Evolutionary conservation across 2,113 vertebrate species (phyloP).

Genomic region (Verasper variegatus): DNA sequence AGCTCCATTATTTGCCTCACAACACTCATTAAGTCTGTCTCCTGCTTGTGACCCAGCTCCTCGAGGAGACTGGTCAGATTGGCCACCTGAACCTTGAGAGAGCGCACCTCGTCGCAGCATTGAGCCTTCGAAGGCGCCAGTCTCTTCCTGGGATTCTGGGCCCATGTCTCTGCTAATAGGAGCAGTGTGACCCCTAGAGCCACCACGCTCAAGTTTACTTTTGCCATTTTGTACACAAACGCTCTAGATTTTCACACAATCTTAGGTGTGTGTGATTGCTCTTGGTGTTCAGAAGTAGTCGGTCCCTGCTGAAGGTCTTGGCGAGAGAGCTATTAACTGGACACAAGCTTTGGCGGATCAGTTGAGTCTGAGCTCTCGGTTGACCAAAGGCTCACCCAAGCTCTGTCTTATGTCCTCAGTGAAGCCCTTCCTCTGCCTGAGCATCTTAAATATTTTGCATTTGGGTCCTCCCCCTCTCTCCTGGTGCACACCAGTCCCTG

Average conservation of each 20-base stretch:
- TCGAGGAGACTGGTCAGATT: constrained; percentile 90
- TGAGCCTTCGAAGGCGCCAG: constrained; percentile 66
- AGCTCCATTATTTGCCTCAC: constrained; percentile 93
- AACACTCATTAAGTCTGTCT: constrained; percentile 86
- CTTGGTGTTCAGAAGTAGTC: constrained; percentile 2
- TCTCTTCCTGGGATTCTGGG: constrained; percentile 85
- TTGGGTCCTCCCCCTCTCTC: constrained; percentile 84
- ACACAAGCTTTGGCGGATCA: constrained; percentile 18
- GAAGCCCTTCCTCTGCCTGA: constrained; percentile 74
- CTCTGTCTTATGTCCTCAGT: constrained; percentile 65
- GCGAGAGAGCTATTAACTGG: constrained; percentile 15
- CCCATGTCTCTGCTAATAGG: constrained; percentile 66
- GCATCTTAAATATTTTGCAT: constrained; percentile 93
- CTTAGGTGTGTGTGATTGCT: neutral
- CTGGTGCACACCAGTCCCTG: constrained; percentile 56
- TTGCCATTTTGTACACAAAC: constrained; percentile 72
- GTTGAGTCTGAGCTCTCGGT: constrained; percentile 50
- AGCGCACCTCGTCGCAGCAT: constrained; percentile 91
- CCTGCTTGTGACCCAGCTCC: constrained; percentile 90
- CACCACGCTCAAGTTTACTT: constrained; percentile 45
- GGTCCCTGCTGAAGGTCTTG: constrained; percentile 2
- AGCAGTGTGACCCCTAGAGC: constrained; percentile 68
- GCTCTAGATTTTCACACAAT: neutral
- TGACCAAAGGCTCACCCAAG: constrained; percentile 62
- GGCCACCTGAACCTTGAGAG: constrained; percentile 90